These are phyloP conservation scores for Panopea generosa DNA, from an alignment of 2,888 invertebrate species.

Conservation along the genomic window DNA sequence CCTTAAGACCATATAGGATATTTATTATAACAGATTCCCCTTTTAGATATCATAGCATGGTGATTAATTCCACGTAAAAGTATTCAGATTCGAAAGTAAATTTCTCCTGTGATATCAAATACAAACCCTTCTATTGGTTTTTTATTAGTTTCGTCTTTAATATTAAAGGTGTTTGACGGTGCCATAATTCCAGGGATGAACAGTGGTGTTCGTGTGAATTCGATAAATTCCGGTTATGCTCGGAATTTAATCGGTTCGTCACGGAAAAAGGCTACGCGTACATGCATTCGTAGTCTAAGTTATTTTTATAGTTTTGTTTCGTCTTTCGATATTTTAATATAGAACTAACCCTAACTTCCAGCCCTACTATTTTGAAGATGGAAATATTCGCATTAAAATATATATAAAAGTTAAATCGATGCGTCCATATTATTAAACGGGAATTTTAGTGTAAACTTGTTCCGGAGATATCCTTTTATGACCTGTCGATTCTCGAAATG, in stretches of 20 bases:
- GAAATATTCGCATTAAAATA: no score
- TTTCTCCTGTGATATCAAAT: conserved; percentile 39
- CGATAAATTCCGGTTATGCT: no score
- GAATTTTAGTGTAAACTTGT: no score
- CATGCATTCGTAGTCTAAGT: neutral
- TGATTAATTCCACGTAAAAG: conserved; percentile 26
- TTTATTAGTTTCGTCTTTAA: conserved; percentile 27
- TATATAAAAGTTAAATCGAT: no score
- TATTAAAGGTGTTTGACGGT: conserved; percentile 8
- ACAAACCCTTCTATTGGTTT: conserved; percentile 12
- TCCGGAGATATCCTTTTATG: no score
- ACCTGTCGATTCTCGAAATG: no score
- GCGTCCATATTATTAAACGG: no score
- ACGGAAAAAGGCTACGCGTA: no score
- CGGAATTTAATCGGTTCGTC: no score
- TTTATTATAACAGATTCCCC: conserved; percentile 43
- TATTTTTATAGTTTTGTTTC: neutral
- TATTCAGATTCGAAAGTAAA: conserved; percentile 19
- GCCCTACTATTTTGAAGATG: no score
- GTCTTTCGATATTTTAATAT: no score
- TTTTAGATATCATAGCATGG: conserved; percentile 26
- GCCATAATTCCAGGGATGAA: neutral
- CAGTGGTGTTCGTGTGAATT: neutral
- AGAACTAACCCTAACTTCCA: no score
- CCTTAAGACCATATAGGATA: conserved; percentile 29